These are phyloP conservation scores for Eilema caniola DNA, from an alignment of 2,888 invertebrate genomes.

Conservation along the genomic window DNA sequence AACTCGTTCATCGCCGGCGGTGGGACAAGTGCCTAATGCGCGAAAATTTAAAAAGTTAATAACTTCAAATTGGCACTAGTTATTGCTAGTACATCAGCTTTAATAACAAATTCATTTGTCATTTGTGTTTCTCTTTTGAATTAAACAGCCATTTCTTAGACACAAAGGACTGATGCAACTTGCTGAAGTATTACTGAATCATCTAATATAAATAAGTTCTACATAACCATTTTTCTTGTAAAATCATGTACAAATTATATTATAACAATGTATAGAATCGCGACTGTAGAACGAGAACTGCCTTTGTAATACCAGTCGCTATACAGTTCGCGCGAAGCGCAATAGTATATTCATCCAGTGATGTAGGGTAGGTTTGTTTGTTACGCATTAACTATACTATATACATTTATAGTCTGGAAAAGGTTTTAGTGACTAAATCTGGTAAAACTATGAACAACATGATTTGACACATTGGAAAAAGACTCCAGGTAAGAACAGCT, in stretches of 20 bases:
- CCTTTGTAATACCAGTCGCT: slow-evolving; percentile 13
- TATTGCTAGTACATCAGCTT: background rate
- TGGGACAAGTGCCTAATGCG: slow-evolving; percentile 19
- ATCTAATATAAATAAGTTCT: background rate
- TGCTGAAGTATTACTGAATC: background rate
- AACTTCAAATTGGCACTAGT: background rate
- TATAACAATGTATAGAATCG: slow-evolving; percentile 2
- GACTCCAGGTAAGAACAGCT: background rate
- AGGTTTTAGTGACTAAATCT: background rate
- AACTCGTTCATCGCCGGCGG: slow-evolving; percentile 15
- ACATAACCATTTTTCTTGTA: slow-evolving; percentile 1
- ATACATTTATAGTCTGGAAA: background rate
- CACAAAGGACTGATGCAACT: background rate
- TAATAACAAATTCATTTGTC: background rate
- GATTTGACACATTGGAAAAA: background rate
- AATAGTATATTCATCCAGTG: slow-evolving; percentile 2
- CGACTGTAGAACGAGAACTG: slow-evolving; percentile 15
- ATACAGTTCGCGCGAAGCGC: slow-evolving; percentile 5
- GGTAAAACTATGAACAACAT: background rate
- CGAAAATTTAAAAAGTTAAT: slow-evolving; percentile 1
- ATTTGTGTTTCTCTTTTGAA: background rate
- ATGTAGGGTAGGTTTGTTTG: background rate
- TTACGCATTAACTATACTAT: no score
- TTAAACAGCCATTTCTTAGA: background rate
- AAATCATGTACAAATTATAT: slow-evolving; percentile 15